phyloP scores from a whole-genome alignment of 2,797 vertebrate genomes.

The Hipposideros larvatus region DNA sequence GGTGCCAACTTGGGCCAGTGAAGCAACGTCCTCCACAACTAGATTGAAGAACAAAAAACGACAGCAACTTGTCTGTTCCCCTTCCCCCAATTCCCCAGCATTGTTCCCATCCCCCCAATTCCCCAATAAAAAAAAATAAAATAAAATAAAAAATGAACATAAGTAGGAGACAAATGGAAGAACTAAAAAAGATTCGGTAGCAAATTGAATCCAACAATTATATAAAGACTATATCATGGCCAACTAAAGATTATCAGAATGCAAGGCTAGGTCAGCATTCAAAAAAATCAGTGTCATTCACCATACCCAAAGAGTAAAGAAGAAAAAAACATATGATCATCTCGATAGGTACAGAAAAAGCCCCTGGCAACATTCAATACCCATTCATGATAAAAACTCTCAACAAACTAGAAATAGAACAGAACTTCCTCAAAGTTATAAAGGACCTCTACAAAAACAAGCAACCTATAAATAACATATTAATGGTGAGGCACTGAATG shows the following conservation, averaged over 20 bases:
- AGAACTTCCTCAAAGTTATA: background rate
- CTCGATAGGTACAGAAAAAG: background rate
- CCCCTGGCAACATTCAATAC: background rate
- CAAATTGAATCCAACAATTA: background rate
- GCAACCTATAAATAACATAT: background rate
- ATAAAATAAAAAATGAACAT: too few relatives aligned
- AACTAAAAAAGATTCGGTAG: conserved; percentile 18
- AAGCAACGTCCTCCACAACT: too few relatives aligned
- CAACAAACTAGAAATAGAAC: background rate
- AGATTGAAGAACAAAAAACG: too few relatives aligned
- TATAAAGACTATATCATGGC: conserved; percentile 24
- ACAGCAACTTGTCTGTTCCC: too few relatives aligned
- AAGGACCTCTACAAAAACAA: background rate
- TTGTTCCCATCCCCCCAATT: too few relatives aligned
- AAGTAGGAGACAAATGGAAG: background rate
- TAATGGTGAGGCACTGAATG: background rate
- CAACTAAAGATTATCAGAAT: background rate
- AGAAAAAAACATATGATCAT: background rate
- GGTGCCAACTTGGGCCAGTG: too few relatives aligned
- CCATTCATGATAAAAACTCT: background rate
- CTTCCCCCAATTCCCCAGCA: too few relatives aligned
- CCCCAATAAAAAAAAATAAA: too few relatives aligned
- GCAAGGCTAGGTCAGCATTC: background rate
- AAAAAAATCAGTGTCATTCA: background rate
- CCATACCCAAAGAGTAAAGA: background rate